Percentiles rank a stretch among this genome's conserved stretches.
These are phyloP conservation scores for Saguinus imperator DNA, from an alignment of 2,113 vertebrate species.

Conservation along the genomic window DNA sequence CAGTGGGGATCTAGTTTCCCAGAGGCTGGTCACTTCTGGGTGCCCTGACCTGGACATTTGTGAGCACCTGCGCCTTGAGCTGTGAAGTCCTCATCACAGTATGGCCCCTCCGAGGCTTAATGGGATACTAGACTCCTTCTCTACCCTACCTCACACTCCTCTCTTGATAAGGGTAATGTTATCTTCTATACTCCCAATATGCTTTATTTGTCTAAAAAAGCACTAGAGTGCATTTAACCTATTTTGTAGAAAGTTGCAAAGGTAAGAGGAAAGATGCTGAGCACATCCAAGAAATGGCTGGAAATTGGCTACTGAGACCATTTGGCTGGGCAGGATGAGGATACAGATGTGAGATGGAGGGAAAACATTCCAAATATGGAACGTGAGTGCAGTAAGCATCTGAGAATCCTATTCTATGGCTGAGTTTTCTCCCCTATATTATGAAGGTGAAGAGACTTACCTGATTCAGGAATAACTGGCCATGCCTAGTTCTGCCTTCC, in stretches of 20 bases:
- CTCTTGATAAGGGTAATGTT: neutral
- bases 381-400: neutral
- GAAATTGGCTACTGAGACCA: neutral
- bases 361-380: neutral
- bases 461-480: neutral
- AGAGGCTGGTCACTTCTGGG: neutral
- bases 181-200: neutral
- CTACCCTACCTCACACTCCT: neutral
- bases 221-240: neutral
- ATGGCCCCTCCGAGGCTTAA: rapidly evolving
- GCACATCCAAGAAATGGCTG: neutral
- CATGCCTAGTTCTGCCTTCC: neutral
- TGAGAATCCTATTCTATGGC: neutral
- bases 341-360: neutral
- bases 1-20: neutral
- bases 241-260: neutral
- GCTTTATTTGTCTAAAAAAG: neutral
- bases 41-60: neutral
- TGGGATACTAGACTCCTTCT: neutral
- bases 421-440: neutral
- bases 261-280: neutral
- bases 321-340: neutral
- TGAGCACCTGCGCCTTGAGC: neutral
- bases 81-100: neutral
- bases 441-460: neutral